These are phyloP conservation scores for Corythornis leucogaster DNA, from an alignment of 2,797 vertebrate species.

Conservation along the genomic window DNA sequence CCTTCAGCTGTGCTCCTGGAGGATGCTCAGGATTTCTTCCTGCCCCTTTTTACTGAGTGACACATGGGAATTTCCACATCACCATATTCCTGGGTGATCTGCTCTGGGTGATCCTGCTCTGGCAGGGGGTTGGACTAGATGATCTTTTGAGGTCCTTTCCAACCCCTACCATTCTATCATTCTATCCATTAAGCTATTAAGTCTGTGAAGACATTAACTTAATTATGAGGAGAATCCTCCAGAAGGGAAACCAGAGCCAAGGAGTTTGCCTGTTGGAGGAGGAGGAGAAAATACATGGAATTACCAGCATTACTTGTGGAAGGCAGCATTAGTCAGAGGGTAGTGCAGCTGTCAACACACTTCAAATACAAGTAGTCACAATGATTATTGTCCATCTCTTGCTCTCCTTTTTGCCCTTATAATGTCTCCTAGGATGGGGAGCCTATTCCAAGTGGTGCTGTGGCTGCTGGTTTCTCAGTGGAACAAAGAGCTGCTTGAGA, in stretches of 20 bases:
- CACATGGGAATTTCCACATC: rapidly evolving
- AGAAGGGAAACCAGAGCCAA: not conserved
- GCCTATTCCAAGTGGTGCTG: not conserved
- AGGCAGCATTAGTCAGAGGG: not conserved
- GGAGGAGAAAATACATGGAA: not conserved
- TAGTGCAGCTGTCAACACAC: not conserved
- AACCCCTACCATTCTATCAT: too few relatives aligned
- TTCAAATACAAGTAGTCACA: not conserved
- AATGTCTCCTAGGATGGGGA: not conserved
- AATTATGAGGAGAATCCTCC: not conserved
- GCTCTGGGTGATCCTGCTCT: too few relatives aligned
- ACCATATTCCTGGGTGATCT: too few relatives aligned
- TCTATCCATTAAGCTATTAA: too few relatives aligned
- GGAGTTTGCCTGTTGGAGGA: not conserved
- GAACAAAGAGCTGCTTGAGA: not conserved
- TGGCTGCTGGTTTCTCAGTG: not conserved
- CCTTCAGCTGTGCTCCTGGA: not conserved
- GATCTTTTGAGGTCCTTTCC: too few relatives aligned
- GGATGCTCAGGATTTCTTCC: not conserved
- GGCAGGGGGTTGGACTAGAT: too few relatives aligned
- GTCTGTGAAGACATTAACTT: too few relatives aligned
- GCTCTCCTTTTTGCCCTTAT: not conserved
- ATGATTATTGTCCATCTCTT: not conserved
- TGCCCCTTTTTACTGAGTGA: not conserved
- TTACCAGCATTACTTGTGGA: not conserved